A percentile compares a stretch with the other conserved stretches of the same genome.
These are phyloP conservation scores for Volucella zonaria DNA, from an alignment of 2,888 invertebrate species.

Conservation along the genomic window DNA sequence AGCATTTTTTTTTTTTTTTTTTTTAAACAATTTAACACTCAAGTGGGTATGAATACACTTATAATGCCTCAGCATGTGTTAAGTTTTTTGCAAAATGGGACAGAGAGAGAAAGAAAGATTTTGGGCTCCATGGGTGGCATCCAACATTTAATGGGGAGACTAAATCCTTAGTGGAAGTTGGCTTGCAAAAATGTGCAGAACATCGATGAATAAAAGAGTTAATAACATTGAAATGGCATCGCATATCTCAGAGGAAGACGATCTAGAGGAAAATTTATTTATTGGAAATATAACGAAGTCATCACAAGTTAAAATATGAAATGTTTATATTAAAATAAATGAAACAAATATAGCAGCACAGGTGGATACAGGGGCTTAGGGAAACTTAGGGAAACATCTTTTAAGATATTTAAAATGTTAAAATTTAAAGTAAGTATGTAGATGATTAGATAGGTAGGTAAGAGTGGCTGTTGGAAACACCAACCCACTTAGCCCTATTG, in stretches of 20 bases:
- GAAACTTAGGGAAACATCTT: neutral
- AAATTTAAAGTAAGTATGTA: conserved; percentile 6
- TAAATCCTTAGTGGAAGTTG: neutral
- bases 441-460: too few relatives aligned
- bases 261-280: neutral
- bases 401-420: neutral
- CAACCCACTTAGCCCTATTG: too few relatives aligned
- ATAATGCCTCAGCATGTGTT: too few relatives aligned
- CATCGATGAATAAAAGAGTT: neutral
- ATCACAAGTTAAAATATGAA: neutral
- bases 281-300: neutral
- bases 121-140: too few relatives aligned
- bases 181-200: neutral
- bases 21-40: too few relatives aligned
- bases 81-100: too few relatives aligned
- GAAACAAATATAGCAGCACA: neutral
- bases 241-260: neutral
- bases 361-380: conserved; percentile 16
- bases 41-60: too few relatives aligned
- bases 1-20: too few relatives aligned
- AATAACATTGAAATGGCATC: neutral
- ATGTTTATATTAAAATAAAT: neutral
- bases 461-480: too few relatives aligned
- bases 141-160: too few relatives aligned
- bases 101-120: too few relatives aligned